Evolutionary conservation across 1,140 invertebrate genomes (phyloP), one percentile per base, ranked within the genome.

Genomic region (Anadara kagoshimensis): DNA sequence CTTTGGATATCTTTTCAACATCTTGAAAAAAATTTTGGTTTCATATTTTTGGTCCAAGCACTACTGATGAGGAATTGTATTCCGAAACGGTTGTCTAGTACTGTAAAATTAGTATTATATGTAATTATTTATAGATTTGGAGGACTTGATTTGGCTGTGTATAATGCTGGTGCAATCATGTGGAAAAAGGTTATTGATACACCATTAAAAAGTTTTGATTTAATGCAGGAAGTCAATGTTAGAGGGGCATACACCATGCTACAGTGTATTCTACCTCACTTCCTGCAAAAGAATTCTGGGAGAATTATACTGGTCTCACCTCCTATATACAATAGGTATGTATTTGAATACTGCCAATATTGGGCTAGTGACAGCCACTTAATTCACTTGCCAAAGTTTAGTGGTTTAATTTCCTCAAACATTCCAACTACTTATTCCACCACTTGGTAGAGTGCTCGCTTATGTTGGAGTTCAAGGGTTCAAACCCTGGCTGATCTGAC

Each of bases 291-390:
- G 47, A 80, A 83, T 54, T 45, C 43, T 16, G 82, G 84, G 14
- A 66, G 63, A 53, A 74, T 85, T 26, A 75, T 85, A 36, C 54
- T 85, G 11, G 82, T 85, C 0, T 79, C 79, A 45, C 84, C 84
- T 22, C 84, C 84, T 45, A 82, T 85, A 49, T 85, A 85, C 57
- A 81, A 71, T 51, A 84, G 84, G 82, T 83, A n/a, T n/a, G n/a
- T n/a, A n/a, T n/a, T 61, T 20, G 26, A 22, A 36, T 56, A 20
- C 18, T 63, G 14, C 12, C 10, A n/a, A 49, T 49, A 49, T 49
- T 49, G 1, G 10, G 14, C 14, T 10, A 49, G 11, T 49, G 2
- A 20, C n/a, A 64, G 1, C 10, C 8, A 10, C 45, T 47, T 18
- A 20, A 5, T 16, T 24, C 14, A 5, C 10, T 26, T 10, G 18